Evolutionary conservation across 2,797 vertebrate species (phyloP), one percentile per base, ranked within the genome.

Genomic region (Anguilla anguilla): DNA sequence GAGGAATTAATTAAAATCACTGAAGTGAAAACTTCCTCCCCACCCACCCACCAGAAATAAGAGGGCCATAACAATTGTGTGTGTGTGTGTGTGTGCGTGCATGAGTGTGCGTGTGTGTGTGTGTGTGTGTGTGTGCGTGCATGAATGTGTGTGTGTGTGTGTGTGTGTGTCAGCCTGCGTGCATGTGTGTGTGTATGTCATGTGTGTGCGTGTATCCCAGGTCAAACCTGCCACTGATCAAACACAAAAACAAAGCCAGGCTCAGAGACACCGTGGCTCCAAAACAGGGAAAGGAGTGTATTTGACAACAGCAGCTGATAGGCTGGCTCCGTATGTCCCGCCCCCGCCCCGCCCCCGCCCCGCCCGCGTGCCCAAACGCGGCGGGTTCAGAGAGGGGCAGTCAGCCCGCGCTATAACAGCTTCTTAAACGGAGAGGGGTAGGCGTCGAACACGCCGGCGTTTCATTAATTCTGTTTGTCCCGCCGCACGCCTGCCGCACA

Each of bases 391-490:
- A 93, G 93, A 94, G 93, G 92, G 93, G 83, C 87, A 90, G 91
- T 95, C 93, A 92, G 93, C 93, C 93, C 91, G 90, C 89, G 91
- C 91, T 92, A 91, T 94, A 94, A 94, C 94, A 95, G 93, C 94
- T 95, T 94, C 93, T 93, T 94, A 94, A 95, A 93, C 92, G 92
- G 92, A 95, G 95, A 96, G 95, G 95, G 94, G 92, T 74, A 94
- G 93, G 95, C 96, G 95, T 95, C 95, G 95, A 90, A 94, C 93
- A 91, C 91, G 94, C 94, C 94, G 94, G 94, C 94, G 94, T 96
- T 96, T 96, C 95, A 96, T 96, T 96, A 95, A 96, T 96, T 96
- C 95, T 94, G 95, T 96, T 96, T 96, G 96, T 96, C 95, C 95
- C 95, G 93, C 93, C 93, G 91, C 43, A 88, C 88, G 91, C 91